Evolutionary conservation across 2,113 vertebrate species (phyloP).

Genomic region (Lophius piscatorius): DNA sequence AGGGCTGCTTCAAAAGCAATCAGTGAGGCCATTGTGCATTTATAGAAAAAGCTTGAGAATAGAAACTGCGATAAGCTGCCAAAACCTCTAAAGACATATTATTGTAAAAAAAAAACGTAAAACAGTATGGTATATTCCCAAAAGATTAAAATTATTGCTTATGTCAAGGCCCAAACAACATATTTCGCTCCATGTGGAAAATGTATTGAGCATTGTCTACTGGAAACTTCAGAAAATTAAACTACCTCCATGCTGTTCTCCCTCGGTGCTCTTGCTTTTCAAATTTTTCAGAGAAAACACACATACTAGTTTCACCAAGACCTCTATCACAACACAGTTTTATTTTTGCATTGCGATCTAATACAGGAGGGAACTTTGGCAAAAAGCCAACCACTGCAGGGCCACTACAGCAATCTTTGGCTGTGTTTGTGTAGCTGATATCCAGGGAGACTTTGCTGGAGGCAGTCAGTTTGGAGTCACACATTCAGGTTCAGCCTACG

Average conservation of each 20-base stretch:
- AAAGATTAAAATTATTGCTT: conserved; percentile 20
- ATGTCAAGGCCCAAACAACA: conserved; percentile 7
- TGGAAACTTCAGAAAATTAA: conserved; percentile 3
- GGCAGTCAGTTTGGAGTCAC: conserved; percentile 7
- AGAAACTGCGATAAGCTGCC: conserved; percentile 19
- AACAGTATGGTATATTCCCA: conserved; percentile 30
- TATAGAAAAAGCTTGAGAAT: conserved; percentile 30
- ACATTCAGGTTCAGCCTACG: neutral
- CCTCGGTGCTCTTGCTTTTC: neutral
- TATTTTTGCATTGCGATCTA: neutral
- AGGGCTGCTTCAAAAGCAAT: conserved; percentile 40
- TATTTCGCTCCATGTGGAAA: conserved; percentile 6
- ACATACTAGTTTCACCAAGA: neutral
- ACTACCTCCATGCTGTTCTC: neutral
- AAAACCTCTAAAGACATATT: conserved; percentile 35
- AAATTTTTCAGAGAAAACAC: neutral
- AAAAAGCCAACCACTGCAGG: neutral
- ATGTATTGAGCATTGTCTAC: neutral
- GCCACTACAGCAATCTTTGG: neutral
- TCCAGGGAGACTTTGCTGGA: neutral
- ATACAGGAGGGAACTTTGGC: conserved; percentile 2
- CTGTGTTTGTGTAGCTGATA: neutral
- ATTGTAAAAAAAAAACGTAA: conserved; percentile 27
- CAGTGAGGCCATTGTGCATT: conserved; percentile 54
- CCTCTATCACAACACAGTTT: neutral